These are phyloP conservation scores for Actinernus sp. DNA, from an alignment of 92 coral and sea anemone species.

Conservation along the genomic window DNA sequence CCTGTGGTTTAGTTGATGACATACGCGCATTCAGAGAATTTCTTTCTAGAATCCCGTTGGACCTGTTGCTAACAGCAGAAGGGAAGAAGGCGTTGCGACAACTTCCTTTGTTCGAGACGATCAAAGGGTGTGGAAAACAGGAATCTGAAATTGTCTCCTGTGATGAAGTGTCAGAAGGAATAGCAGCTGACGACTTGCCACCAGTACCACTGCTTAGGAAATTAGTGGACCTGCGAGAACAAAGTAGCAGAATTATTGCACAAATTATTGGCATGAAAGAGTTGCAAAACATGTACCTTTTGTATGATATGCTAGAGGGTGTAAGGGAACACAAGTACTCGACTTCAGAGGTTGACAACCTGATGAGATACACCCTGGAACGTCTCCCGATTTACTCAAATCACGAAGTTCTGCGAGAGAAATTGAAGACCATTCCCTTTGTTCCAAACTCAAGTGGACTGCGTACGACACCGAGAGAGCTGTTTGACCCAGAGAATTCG, in stretches of 20 bases:
- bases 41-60: constrained; percentile 21
- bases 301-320: constrained; percentile 48
- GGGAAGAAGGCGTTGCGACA: constrained; percentile 26
- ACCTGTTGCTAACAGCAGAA: background rate
- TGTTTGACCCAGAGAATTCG: constrained; percentile 25
- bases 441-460: constrained; percentile 19
- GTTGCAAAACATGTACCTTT: constrained; percentile 25
- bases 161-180: constrained; percentile 5
- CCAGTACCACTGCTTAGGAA: constrained; percentile 24
- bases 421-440: constrained; percentile 39
- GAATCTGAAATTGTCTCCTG: constrained; percentile 46
- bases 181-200: constrained; percentile 38
- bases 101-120: constrained; percentile 66
- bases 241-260: constrained; percentile 48
- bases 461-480: no score
- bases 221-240: constrained; percentile 41
- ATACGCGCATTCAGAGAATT: constrained; percentile 56
- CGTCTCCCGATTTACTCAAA: constrained; percentile 6
- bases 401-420: background rate
- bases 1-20: no score
- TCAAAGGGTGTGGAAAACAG: constrained; percentile 5
- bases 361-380: constrained; percentile 37
- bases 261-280: constrained; percentile 22
- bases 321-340: constrained; percentile 38
- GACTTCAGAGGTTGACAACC: constrained; percentile 38